Conservation (phyloP, 1,140 invertebrate genomes). For the Druon quercuslanigerum region DNA sequence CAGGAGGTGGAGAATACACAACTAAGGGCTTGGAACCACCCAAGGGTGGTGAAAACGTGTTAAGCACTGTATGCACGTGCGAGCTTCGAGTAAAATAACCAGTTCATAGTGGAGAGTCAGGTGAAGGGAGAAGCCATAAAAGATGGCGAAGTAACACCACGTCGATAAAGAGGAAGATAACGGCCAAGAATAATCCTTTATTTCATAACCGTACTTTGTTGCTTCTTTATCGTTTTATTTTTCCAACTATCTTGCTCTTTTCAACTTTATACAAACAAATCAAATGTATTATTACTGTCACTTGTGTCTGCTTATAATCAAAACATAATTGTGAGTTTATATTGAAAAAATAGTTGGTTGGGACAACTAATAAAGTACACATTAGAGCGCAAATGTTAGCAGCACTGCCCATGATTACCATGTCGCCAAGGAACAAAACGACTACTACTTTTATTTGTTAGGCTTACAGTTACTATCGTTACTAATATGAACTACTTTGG, state of each 20-base stretch:
- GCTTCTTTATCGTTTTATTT: conserved; percentile 21
- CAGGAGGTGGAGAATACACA: conserved; percentile 17
- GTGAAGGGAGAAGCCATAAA: conserved; percentile 25
- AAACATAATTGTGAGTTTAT: too few species aligned
- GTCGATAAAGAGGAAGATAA: conserved; percentile 24
- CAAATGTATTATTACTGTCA: neutral
- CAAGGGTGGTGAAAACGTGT: conserved; percentile 30
- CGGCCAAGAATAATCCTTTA: conserved; percentile 25
- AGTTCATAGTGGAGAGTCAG: neutral
- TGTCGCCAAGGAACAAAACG: too few species aligned
- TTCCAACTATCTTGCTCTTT: neutral
- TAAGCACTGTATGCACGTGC: conserved; percentile 29
- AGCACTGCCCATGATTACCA: too few species aligned
- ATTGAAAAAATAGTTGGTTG: too few species aligned
- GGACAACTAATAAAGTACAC: too few species aligned
- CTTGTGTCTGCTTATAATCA: too few species aligned
- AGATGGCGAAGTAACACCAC: conserved; percentile 22
- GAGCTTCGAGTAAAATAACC: conserved; percentile 19
- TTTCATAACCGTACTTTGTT: conserved; percentile 30
- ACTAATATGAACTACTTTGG: too few species aligned
- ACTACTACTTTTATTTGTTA: too few species aligned
- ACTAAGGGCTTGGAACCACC: conserved; percentile 19
- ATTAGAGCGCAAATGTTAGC: too few species aligned
- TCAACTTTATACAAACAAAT: neutral
- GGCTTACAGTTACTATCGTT: too few species aligned